Evolutionary conservation across 2,797 vertebrate species (phyloP), one percentile per base, ranked within the genome.

Genomic region (Sparus aurata): DNA sequence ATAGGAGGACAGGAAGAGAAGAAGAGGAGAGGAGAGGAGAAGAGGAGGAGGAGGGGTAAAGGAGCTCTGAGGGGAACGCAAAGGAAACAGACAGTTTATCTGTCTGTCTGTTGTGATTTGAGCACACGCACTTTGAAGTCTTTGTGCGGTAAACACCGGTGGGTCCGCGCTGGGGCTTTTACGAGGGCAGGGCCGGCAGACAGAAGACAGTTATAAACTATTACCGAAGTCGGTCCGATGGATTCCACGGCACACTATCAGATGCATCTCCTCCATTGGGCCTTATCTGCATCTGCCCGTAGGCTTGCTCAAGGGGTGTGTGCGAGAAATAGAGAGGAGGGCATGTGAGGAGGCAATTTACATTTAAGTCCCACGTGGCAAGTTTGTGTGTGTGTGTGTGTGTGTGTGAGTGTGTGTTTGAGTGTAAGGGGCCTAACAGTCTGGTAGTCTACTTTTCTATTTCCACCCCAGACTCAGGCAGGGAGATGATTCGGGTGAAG

Each of bases 41-140:
- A 9, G 58, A 25, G 55, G 25, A 9, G 12, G 12, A n/a, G 3
- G 71, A 25, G 69, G 77, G 23, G 77, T 62, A 64, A 52, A 53
- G 54, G 65, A 69, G 79, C 89, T 83, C 70, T 54, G 77, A 86
- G 69, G 86, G 79, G 73, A 88, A 76, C 30, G 76, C 83, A 76
- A 85, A 90, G 87, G 89, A 92, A 92, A 87, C 86, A 91, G 91
- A 89, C 89, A 81, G 88, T 92, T 92, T 93, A 93, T 94, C 92
- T 88, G 86, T 80, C 84, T 79, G 91, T 92, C 93, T 91, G 89
- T 85, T 85, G 88, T 82, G 82, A 92, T 93, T 87, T 87, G 83
- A 83, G 77, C 75, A 47, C 49, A 46, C 55, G 34, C 78, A 82
- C 93, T 92, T 93, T 94, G 91, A 93, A 91, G 91, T 87, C 83